Evolutionary conservation across 2,888 invertebrate genomes (phyloP), one percentile per base, ranked within the genome.

Genomic region (Xylocampa areola): DNA sequence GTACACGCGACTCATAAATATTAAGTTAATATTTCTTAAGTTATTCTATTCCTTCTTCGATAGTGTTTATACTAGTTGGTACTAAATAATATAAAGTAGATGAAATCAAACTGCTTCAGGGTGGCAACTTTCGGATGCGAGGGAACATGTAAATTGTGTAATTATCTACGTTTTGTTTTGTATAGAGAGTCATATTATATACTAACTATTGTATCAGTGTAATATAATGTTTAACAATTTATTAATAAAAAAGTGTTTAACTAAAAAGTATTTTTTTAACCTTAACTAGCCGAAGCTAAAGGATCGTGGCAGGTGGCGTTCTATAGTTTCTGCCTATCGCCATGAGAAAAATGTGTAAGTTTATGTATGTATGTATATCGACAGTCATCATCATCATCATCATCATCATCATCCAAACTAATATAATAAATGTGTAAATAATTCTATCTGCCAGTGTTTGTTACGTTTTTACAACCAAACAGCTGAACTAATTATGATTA

Each of bases 171-270:
- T 79, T 86, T 82, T 63, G 73, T 85, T 85, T 89, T 92, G 92
- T 92, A 92, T 90, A 92, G 91, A 91, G 88, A 92, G 87, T 80
- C 85, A 84, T 91, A 86, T 89, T 82, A 8, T 8, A 21, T 85
- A 83, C 82, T 80, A 84, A 78, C 72, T 77, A 76, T 59, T 71
- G 59, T 84, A 84, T 83, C 81, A 74, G 71, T 88, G 84, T 90
- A 90, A 85, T 83, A 84, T 88, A 86, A 65, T 81, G 82, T 90
- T 89, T 87, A 90, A 85, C 82, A 80, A 70, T 87, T 86, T 87
- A 87, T 82, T 84, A 89, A 87, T 90, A 88, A 91, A 90, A n/a
- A 86, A 63, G 77, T 88, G 82, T 88, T 87, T 83, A 86, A 82
- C 71, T 73, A 52, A 52, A 35, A 37, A 30, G 23, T 48, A 23